These are phyloP conservation scores for Shargacucullia verbasci DNA, from an alignment of 2,888 invertebrate species.

Conservation along the genomic window DNA sequence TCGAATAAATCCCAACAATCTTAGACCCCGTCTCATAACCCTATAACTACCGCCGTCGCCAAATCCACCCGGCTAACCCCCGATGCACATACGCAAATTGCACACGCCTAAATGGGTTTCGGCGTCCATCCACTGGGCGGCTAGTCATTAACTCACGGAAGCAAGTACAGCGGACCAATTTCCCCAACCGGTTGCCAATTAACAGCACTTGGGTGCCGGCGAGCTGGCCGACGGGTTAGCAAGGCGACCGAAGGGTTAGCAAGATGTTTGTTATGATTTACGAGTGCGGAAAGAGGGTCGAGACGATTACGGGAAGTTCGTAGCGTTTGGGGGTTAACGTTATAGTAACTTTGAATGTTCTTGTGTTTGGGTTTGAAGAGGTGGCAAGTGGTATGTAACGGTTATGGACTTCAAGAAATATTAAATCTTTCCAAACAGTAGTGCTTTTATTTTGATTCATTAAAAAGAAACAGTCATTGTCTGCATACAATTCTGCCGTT, in stretches of 20 bases:
- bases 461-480: too few species aligned
- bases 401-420: not conserved
- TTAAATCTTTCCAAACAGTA: not conserved
- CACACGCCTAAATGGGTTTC: slow-evolving; percentile 86
- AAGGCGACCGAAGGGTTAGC: slow-evolving; percentile 80
- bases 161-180: slow-evolving; percentile 87
- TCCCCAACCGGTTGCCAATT: slow-evolving; percentile 86
- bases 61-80: slow-evolving; percentile 78
- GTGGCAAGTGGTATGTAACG: slow-evolving; percentile 9
- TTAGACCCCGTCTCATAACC: slow-evolving; percentile 50
- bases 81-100: slow-evolving; percentile 84
- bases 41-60: slow-evolving; percentile 64
- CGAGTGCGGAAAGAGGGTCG: slow-evolving; percentile 69
- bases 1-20: slow-evolving; percentile 42
- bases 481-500: too few species aligned
- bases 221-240: slow-evolving; percentile 65
- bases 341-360: slow-evolving; percentile 43
- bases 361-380: slow-evolving; percentile 37
- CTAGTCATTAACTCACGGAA: slow-evolving; percentile 88
- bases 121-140: slow-evolving; percentile 85
- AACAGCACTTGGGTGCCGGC: slow-evolving; percentile 80
- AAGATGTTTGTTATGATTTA: slow-evolving; percentile 88
- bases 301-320: slow-evolving; percentile 27
- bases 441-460: not conserved
- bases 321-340: slow-evolving; percentile 58